Conservation (phyloP, 1,140 invertebrate species). For the Drosophila mayri region DNA sequence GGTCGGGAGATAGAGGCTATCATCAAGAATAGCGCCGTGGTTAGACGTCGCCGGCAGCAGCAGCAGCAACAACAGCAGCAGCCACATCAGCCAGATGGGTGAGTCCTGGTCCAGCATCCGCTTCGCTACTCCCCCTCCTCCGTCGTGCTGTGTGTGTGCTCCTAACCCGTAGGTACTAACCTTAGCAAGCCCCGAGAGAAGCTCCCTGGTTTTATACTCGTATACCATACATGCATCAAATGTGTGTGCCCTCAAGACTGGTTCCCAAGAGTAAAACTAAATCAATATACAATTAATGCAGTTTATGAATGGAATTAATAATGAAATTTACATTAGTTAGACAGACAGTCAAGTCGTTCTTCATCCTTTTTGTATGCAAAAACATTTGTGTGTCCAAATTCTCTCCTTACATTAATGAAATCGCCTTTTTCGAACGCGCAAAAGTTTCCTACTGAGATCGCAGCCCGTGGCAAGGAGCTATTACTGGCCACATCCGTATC, state of each 20-base stretch:
- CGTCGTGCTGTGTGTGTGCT: slow-evolving; percentile 40
- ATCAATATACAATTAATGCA: slow-evolving; percentile 47
- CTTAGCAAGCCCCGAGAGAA: slow-evolving; percentile 1
- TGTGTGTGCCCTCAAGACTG: slow-evolving; percentile 70
- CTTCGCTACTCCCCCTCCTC: slow-evolving; percentile 17
- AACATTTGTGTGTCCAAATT: slow-evolving; percentile 39
- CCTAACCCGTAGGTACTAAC: slow-evolving; percentile 65
- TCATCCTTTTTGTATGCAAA: slow-evolving; percentile 21
- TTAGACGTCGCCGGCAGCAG: slow-evolving; percentile 80
- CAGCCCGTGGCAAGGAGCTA: slow-evolving; percentile 55
- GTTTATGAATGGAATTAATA: slow-evolving; percentile 18
- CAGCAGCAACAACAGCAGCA: slow-evolving; percentile 58
- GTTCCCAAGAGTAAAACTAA: slow-evolving; percentile 57
- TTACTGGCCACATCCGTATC: slow-evolving; percentile 51
- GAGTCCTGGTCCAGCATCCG: slow-evolving; percentile 52
- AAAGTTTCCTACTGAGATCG: slow-evolving; percentile 56
- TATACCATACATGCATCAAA: slow-evolving; percentile 47
- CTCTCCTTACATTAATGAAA: slow-evolving; percentile 31
- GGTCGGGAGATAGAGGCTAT: slow-evolving; percentile 87
- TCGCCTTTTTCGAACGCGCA: slow-evolving; percentile 29
- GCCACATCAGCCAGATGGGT: slow-evolving; percentile 64
- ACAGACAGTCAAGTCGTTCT: slow-evolving; percentile 8
- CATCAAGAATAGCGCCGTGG: slow-evolving; percentile 86
- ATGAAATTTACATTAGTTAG: slow-evolving; percentile 44
- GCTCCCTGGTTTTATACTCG: slow-evolving; percentile 31